Conservation (phyloP, 2,888 invertebrate genomes). For the Drosophila phalerata region DNA sequence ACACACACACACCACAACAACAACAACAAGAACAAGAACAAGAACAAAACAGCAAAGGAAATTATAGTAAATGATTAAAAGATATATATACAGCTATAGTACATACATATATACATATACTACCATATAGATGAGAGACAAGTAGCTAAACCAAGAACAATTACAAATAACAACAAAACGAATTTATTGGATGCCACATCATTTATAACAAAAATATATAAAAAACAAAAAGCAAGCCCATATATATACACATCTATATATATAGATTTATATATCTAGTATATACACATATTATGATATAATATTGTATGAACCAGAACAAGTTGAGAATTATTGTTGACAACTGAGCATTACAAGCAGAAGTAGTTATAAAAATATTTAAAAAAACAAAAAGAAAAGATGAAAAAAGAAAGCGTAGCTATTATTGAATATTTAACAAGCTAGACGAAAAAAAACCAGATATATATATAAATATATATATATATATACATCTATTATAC, state of each 20-base stretch:
- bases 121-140: conserved; percentile 57
- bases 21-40: conserved; percentile 11
- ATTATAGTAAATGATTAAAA: conserved; percentile 47
- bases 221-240: conserved; percentile 52
- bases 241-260: conserved; percentile 55
- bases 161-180: conserved; percentile 85
- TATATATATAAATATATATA: conserved; percentile 46
- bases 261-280: conserved; percentile 40
- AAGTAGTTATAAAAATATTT: conserved; percentile 64
- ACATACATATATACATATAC: conserved; percentile 34
- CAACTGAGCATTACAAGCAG: conserved; percentile 72
- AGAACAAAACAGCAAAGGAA: conserved; percentile 22
- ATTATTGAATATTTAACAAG: conserved; percentile 64
- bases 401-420: conserved; percentile 57
- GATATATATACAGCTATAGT: conserved; percentile 29
- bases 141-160: conserved; percentile 79
- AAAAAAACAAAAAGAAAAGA: neutral
- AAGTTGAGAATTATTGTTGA: conserved; percentile 77
- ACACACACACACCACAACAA: conserved; percentile 15
- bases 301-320: conserved; percentile 47
- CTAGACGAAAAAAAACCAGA: conserved; percentile 59
- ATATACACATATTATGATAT: conserved; percentile 51
- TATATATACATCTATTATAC: conserved; percentile 48
- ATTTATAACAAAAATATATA: conserved; percentile 77
- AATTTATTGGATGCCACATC: conserved; percentile 86